Percentiles rank a stretch among this genome's conserved stretches.
Conservation (phyloP, 2,113 vertebrate genomes). For the Porphyrio hochstetteri region DNA sequence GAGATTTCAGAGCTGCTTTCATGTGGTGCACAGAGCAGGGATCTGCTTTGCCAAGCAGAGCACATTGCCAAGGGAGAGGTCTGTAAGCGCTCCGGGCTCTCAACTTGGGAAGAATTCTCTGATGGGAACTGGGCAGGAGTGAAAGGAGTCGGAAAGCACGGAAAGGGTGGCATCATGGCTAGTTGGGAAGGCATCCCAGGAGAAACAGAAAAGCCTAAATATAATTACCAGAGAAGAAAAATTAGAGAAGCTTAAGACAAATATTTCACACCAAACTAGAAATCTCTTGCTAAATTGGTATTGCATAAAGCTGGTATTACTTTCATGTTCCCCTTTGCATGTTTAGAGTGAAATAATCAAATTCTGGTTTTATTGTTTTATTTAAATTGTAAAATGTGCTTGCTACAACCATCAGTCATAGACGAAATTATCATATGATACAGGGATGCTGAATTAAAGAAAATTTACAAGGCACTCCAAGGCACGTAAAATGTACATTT, state of each 20-base stretch:
- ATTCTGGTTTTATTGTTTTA: neutral
- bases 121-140: neutral
- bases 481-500: neutral
- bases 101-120: neutral
- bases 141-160: neutral
- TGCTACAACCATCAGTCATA: neutral
- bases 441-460: neutral
- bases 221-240: neutral
- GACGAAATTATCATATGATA: neutral
- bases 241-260: neutral
- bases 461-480: neutral
- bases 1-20: constrained; percentile 5
- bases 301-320: neutral
- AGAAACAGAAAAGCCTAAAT: constrained; percentile 7
- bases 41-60: neutral
- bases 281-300: neutral
- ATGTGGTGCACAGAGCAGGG: rapidly evolving
- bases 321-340: neutral
- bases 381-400: neutral
- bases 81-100: neutral
- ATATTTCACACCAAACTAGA: neutral
- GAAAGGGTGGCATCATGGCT: neutral
- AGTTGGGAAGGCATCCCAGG: neutral
- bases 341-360: neutral
- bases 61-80: rapidly evolving